Evolutionary conservation across 2,113 vertebrate genomes (phyloP), one percentile per base, ranked within the genome.

Genomic region (Marcusenius ussheri): DNA sequence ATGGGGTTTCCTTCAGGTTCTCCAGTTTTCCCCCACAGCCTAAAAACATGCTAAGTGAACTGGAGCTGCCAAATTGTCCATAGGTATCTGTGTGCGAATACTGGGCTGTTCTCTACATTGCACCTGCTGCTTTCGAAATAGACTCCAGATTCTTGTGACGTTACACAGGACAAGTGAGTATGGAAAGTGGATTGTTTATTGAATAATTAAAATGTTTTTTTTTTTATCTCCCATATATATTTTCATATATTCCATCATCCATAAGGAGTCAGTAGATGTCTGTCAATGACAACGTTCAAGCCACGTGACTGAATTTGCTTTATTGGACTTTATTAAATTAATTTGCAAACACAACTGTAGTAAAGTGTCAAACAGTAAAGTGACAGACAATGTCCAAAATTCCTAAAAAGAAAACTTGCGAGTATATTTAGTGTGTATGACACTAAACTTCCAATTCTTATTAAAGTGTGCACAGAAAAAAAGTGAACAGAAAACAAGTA

Each of bases 211-310:
- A 58, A 58, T 66, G 24, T 62, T 5, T 21, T 53, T 53, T 53
- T 53, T 17, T 53, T 19, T 11, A 42, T 17, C 50, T 53, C 51
- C 5, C 51, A 35, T 35, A 9, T 74, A 35, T 17, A 74, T 74
- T 35, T 74, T 35, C 31, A 77, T 35, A 77, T 5, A 21, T 91
- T 27, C n/a, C 62, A 31, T 27, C 90, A 46, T 90, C 87, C 87
- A 87, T 89, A 89, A 50, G 49, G 88, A 86, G 62, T 80, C 70
- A 88, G 62, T 88, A 49, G 17, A 91, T 88, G 88, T 90, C 90
- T 88, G 51, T 89, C 47, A 88, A 89, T 88, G 88, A 91, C 46
- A 90, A 83, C 89, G 86, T 88, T 89, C 74, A 88, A 66, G 88
- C 56, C 62, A 0, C 89, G 88, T 83, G 70, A 45, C 46, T 88